Conservation (phyloP, 1,140 invertebrate species). For the Heliconius congener region DNA sequence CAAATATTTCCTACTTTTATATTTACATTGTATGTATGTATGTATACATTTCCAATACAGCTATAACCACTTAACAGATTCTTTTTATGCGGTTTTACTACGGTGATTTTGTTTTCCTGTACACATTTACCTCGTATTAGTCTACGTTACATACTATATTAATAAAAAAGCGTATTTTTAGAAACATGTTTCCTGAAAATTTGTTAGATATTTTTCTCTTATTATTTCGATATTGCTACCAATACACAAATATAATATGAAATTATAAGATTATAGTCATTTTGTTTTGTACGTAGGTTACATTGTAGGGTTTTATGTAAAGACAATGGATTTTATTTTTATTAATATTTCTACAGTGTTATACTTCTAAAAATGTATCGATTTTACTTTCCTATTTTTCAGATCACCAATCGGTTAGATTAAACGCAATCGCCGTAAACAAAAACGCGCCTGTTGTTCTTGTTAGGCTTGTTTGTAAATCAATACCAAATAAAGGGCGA, state of each 20-base stretch:
- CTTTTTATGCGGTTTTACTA: conserved; percentile 26
- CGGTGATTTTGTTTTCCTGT: conserved; percentile 25
- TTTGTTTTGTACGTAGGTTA: no score
- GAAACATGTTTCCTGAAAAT: not conserved
- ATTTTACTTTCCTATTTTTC: conserved; percentile 19
- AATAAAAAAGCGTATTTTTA: not conserved
- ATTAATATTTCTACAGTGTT: no score
- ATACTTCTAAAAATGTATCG: not conserved
- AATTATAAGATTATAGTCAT: no score
- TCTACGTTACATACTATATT: not conserved
- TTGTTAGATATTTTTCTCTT: no score
- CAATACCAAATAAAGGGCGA: not conserved
- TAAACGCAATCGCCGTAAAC: not conserved
- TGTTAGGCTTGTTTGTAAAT: conserved; percentile 4
- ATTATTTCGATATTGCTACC: no score
- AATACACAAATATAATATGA: no score
- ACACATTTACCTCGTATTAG: not conserved
- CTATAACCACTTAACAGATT: conserved; percentile 18
- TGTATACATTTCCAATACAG: not conserved
- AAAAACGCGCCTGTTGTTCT: not conserved
- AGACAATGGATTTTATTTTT: no score
- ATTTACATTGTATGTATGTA: not conserved
- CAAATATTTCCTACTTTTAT: not conserved
- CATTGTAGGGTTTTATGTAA: no score
- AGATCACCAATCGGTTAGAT: conserved; percentile 8